phyloP scores from a whole-genome alignment of 2,797 vertebrate genomes.

The Labroides dimidiatus region DNA sequence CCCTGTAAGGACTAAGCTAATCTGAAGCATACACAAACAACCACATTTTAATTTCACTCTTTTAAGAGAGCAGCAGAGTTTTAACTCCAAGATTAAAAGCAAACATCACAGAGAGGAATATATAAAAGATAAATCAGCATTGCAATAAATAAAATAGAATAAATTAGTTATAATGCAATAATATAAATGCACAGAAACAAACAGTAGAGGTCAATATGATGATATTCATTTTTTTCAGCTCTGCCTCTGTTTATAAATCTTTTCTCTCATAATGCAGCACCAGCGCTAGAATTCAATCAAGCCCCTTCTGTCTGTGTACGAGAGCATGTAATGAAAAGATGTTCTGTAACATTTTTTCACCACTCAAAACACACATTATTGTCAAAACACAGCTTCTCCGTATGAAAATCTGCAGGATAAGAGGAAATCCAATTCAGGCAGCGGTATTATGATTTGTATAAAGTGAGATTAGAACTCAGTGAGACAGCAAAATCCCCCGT shows the following conservation, averaged over 20 bases:
- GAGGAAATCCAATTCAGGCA: conserved; percentile 14
- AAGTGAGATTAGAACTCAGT: not conserved
- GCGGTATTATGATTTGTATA: not conserved
- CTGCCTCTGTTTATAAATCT: conserved; percentile 1
- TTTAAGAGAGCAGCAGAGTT: not conserved
- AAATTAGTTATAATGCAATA: not conserved
- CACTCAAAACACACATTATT: conserved; percentile 9
- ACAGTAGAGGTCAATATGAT: conserved; percentile 6
- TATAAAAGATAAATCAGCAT: not conserved
- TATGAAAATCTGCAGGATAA: not conserved
- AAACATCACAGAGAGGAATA: conserved; percentile 1
- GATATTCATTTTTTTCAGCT: conserved; percentile 3
- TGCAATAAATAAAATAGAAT: conserved; percentile 3
- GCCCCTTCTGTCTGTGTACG: not conserved
- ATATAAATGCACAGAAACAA: conserved; percentile 4
- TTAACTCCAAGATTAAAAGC: not conserved
- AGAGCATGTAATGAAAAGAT: conserved; percentile 34
- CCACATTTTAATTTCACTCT: too few relatives aligned
- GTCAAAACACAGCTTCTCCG: conserved; percentile 6
- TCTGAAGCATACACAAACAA: too few relatives aligned
- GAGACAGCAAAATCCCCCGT: not conserved
- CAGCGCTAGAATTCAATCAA: conserved; percentile 9
- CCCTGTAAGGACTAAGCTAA: too few relatives aligned
- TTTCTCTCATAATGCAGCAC: conserved; percentile 10
- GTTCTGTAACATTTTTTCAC: conserved; percentile 20